Base-by-base conservation (phyloP, 2,888 invertebrate genomes). In the Nemotelus nigrinus region DNA sequence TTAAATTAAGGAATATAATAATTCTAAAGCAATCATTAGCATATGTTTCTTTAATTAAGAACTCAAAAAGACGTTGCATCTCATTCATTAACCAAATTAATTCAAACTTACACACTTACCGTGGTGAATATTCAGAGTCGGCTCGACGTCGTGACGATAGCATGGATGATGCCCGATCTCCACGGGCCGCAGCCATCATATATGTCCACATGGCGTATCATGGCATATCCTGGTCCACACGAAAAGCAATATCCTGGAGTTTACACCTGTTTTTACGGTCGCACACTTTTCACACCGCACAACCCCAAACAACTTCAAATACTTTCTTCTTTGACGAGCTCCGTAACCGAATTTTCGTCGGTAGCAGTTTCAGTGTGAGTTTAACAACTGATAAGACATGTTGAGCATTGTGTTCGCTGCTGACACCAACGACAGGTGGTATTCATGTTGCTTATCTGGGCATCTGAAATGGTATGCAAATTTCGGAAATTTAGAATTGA, bases 171-270 rank as follows among this genome's bases (percentile, higher is more conserved):
- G 90, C 89, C 83, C 89, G 89, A 88, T 92, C 91, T 86, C 92
- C 90, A 84, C 92, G 90, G 83, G 92, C 90, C 80, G 92, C 91
- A 81, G 92, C 92, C 88, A 92, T 90, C 87, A 93, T 92, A 88
- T 92, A 92, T 80, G 92, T 91, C 92, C 92, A 92, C 92, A 92
- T 93, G 85, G 86, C 88, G 84, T 85, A 81, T 82, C 86, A 85
- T 86, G 82, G 80, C 85, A 84, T 83, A 58, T 77, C 77, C 68
- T 75, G 47, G 47, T 68, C 68, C 77, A 48, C 48, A 48, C 10
- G n/a, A 44, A 65, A 65, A 65, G 10, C 43, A 43, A 70, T 43
- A 53, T 41, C 43, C 63, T 41, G 43, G 0, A 7, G 5, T 4
- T 5, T 43, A 4, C 39, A 10, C 25, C 63, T n/a, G 43, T 5